These are phyloP conservation scores for Ophion ellenae DNA, from an alignment of 2,888 invertebrate genomes.

Conservation along the genomic window DNA sequence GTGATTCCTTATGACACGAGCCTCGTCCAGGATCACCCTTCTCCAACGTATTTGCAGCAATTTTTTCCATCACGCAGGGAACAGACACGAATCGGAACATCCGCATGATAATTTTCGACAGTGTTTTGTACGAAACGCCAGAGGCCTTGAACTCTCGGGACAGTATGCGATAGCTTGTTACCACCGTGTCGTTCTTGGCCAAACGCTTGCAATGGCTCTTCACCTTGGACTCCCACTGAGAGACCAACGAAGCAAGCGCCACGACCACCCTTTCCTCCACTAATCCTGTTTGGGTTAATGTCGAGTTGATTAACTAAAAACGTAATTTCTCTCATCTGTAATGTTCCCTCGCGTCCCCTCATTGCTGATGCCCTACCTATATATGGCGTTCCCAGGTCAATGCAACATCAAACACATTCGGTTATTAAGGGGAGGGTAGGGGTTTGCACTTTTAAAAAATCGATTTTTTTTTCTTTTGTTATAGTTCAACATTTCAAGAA, in stretches of 20 bases:
- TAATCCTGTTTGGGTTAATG: no score
- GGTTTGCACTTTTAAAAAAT: no score
- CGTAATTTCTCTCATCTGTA: no score
- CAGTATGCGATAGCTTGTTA: constrained; percentile 94
- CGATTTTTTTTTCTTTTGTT: no score
- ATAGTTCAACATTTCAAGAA: no score
- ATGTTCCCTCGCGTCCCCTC: no score
- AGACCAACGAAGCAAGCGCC: no score
- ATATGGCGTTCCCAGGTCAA: neutral
- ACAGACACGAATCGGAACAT: neutral
- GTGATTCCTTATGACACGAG: constrained; percentile 95
- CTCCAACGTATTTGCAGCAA: constrained; percentile 89
- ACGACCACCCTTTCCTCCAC: constrained; percentile 82
- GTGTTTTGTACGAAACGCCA: constrained; percentile 80
- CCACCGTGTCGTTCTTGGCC: constrained; percentile 91
- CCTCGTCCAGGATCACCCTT: constrained; percentile 96
- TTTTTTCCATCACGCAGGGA: no score
- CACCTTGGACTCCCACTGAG: constrained; percentile 81
- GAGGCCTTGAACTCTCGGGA: constrained; percentile 86
- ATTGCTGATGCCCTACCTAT: no score
- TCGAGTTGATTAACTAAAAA: no score
- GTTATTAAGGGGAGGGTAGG: neutral
- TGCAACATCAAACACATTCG: neutral
- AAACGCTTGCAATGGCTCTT: constrained; percentile 83
- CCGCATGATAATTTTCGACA: neutral